Evolutionary conservation across 2,888 invertebrate species (phyloP).

Genomic region (Iphiclides podalirius): DNA sequence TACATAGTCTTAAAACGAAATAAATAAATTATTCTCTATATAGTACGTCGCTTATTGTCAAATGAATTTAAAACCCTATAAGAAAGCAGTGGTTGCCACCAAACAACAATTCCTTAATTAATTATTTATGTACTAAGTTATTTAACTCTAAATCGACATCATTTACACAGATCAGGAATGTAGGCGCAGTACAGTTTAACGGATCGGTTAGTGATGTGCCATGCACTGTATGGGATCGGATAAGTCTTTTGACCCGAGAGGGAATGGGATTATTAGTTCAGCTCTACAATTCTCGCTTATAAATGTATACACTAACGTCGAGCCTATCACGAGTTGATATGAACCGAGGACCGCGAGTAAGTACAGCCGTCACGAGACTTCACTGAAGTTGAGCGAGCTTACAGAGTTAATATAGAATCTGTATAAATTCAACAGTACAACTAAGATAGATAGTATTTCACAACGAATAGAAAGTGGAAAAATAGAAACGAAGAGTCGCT

Average conservation of each 20-base stretch:
- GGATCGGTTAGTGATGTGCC: too few species aligned
- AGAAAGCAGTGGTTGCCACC: constrained; percentile 33
- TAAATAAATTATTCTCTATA: constrained; percentile 74
- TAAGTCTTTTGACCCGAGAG: constrained; percentile 1
- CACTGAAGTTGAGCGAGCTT: constrained; percentile 13
- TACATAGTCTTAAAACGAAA: constrained; percentile 76
- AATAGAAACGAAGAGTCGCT: not conserved
- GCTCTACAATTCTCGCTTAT: not conserved
- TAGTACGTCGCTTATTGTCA: constrained; percentile 74
- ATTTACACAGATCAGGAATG: constrained; percentile 39
- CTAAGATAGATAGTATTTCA: constrained; percentile 14
- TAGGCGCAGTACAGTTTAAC: not conserved
- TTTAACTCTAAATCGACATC: constrained; percentile 45
- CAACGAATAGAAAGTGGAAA: not conserved
- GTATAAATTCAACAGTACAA: constrained; percentile 18
- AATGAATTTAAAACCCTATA: constrained; percentile 61
- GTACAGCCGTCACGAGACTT: constrained; percentile 22
- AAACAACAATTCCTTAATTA: constrained; percentile 53
- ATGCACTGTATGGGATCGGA: too few species aligned
- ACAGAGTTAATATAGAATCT: constrained; percentile 13
- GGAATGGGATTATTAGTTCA: not conserved
- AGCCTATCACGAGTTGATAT: constrained; percentile 61
- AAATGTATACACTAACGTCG: constrained; percentile 36
- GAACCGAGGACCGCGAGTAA: constrained; percentile 26
- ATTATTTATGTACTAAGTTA: constrained; percentile 57